phyloP scores from a whole-genome alignment of 1,140 invertebrate genomes.

The Cephus cinctus region DNA sequence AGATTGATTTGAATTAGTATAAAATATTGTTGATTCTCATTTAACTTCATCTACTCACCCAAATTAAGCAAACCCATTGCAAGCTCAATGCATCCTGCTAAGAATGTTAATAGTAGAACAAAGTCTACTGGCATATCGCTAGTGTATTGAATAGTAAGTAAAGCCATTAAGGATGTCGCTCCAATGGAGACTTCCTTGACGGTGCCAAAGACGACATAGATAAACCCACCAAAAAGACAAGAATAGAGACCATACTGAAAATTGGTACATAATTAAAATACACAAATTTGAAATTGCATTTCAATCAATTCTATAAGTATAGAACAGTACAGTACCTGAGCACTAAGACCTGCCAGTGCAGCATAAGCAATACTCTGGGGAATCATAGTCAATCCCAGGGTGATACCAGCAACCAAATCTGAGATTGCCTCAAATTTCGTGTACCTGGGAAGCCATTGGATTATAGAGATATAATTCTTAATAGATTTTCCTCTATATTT shows the following conservation, averaged over 20 bases:
- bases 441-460: slow-evolving; percentile 67
- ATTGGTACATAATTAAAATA: neutral
- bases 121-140: slow-evolving; percentile 70
- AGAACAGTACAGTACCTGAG: slow-evolving; percentile 64
- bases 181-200: slow-evolving; percentile 90
- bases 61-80: slow-evolving; percentile 75
- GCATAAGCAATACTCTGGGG: slow-evolving; percentile 85
- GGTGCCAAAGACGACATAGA: slow-evolving; percentile 87
- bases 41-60: slow-evolving; percentile 55
- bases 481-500: too few species aligned
- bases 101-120: slow-evolving; percentile 76
- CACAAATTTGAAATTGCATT: neutral
- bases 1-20: neutral
- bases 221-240: slow-evolving; percentile 72
- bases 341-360: slow-evolving; percentile 68
- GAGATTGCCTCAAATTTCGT: slow-evolving; percentile 59
- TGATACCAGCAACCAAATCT: slow-evolving; percentile 75
- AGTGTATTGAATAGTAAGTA: slow-evolving; percentile 75
- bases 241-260: slow-evolving; percentile 73
- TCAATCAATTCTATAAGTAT: neutral
- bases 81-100: slow-evolving; percentile 75
- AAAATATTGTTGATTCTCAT: neutral
- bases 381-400: slow-evolving; percentile 77
- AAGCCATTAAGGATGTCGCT: slow-evolving; percentile 82
- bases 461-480: slow-evolving; percentile 54